Base-by-base conservation (phyloP, 2,797 vertebrate species). In the Cyclura pinguis region DNA sequence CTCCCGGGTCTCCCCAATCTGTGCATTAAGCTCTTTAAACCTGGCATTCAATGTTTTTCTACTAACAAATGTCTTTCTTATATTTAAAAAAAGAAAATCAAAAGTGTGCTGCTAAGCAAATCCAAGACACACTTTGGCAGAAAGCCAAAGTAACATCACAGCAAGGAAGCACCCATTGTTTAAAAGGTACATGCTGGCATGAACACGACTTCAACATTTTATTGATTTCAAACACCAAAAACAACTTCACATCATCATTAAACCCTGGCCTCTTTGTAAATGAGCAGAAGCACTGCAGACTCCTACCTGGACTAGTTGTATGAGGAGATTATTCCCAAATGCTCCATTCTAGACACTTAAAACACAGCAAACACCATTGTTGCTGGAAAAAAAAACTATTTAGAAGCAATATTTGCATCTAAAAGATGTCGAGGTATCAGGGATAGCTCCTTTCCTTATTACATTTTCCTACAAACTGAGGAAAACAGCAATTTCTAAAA, bases 151-250 rank as follows among this genome's bases (percentile, higher is more conserved):
- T n/a, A 95, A 67, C 42, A 95, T 52, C 80, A 64, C 80, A 94
- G 93, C 76, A 38, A 90, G 88, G 88, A 90, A 93, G 62, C 42
- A 64, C 80, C 90, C 77, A 93, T 92, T 93, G 95, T 94, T 89
- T 85, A 0, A 90, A 94, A 90, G 83, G 88, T 20, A 93, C 72
- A n/a, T 59, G 89, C 59, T 16, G 59, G 84, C 91, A 76, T 0
- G 0, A 91, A 4, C 32, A 52, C 84, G 72, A 91, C 27, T 81
- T 5, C 27, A 86, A 86, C 94, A 93, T 95, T 94, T 93, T 84
- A 89, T 0, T 52, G 50, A 72, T 91, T 95, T 96, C 85, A 93
- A 93, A 95, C 88, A 67, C 8, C 86, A 90, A 80, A 95, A 92
- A n/a, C 88, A 91, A 80, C 94, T 91, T 88, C 27, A 35, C 52